These are phyloP conservation scores for Zeugodacus cucurbitae DNA, from an alignment of 1,140 invertebrate species.

Conservation along the genomic window DNA sequence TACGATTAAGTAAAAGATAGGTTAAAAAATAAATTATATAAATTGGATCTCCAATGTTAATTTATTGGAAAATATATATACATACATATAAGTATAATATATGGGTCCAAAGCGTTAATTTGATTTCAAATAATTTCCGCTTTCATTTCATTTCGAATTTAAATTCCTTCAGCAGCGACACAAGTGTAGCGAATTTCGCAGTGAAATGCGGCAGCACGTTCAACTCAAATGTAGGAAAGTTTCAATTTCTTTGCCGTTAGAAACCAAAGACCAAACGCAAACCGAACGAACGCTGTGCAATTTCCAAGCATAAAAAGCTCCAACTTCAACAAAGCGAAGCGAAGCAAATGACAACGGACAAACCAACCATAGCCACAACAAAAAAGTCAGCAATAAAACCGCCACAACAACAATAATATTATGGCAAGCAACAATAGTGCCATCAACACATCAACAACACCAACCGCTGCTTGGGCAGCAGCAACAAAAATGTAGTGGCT, in stretches of 20 bases:
- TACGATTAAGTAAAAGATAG: no score
- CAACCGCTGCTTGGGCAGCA: background rate
- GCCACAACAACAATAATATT: background rate
- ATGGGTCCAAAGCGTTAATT: no score
- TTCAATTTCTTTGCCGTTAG: background rate
- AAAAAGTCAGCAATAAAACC: background rate
- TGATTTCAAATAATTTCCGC: background rate
- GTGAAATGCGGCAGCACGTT: background rate
- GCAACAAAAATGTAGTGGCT: background rate
- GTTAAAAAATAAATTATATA: no score
- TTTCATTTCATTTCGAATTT: background rate
- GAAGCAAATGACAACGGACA: background rate
- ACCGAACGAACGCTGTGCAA: background rate
- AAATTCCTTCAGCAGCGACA: background rate
- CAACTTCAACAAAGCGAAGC: background rate
- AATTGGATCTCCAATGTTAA: no score
- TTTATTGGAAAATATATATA: no score
- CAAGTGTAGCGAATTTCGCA: slow-evolving; percentile 17
- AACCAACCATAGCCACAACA: background rate
- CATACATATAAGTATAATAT: no score
- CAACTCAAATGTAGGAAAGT: background rate
- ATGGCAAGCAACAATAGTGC: background rate
- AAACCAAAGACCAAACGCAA: background rate
- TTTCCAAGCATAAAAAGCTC: background rate
- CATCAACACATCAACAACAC: background rate